A percentile compares a stretch with the other conserved stretches of the same genome.
Evolutionary conservation across 2,888 invertebrate genomes (phyloP).

Genomic region (Clusia tigrina): DNA sequence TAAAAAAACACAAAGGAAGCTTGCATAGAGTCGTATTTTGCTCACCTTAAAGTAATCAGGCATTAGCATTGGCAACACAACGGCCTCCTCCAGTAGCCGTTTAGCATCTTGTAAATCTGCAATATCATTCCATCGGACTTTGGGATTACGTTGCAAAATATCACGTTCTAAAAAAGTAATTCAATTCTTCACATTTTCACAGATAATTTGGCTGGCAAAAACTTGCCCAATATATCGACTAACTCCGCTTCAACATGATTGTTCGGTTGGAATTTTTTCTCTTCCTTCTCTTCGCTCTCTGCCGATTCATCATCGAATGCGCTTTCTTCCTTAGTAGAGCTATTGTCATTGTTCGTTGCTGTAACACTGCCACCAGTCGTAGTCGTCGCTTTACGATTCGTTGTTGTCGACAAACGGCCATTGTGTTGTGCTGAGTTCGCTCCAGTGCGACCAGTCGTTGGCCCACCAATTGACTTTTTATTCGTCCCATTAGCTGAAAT

Average conservation of each 20-base stretch:
- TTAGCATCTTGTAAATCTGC: conserved; percentile 91
- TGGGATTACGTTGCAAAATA: conserved; percentile 96
- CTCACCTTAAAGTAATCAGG: conserved; percentile 95
- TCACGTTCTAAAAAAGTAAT: conserved; percentile 75
- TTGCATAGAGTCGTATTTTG: conserved; percentile 12
- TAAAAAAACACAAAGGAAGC: neutral
- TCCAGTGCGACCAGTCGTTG: conserved; percentile 39
- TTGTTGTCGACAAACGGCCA: conserved; percentile 45
- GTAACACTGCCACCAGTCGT: conserved; percentile 35
- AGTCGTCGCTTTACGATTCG: conserved; percentile 20
- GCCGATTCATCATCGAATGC: conserved; percentile 64
- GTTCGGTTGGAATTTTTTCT: conserved; percentile 84
- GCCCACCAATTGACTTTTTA: conserved; percentile 38
- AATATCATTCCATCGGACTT: conserved; percentile 94
- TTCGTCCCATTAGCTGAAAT: conserved; percentile 41
- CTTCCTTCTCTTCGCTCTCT: conserved; percentile 82
- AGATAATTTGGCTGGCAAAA: neutral
- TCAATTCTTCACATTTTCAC: conserved; percentile 25
- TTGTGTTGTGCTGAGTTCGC: neutral
- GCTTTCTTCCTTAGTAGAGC: conserved; percentile 67
- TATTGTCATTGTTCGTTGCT: conserved; percentile 41
- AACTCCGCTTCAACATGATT: conserved; percentile 86
- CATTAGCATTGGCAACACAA: conserved; percentile 96
- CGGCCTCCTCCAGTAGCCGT: conserved; percentile 92
- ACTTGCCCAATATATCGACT: conserved; percentile 84